Conservation (phyloP, 1,140 invertebrate species). For the Anagrus nilaparvatae region DNA sequence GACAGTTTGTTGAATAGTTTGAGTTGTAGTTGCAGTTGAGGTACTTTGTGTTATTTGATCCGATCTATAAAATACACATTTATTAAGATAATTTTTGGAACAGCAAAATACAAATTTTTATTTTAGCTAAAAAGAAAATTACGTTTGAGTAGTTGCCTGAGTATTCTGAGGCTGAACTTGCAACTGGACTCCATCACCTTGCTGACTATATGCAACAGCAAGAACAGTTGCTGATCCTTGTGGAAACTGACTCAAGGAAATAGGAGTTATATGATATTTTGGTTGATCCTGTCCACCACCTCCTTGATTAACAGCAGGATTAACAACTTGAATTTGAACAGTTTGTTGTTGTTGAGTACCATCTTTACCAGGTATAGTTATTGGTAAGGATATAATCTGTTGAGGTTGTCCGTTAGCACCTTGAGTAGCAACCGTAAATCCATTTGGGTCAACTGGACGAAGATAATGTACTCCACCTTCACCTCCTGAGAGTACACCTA, state of each 20-base stretch:
- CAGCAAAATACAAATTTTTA: background rate
- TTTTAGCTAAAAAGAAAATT: conserved; percentile 6
- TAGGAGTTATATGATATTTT: conserved; percentile 58
- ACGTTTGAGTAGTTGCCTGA: conserved; percentile 42
- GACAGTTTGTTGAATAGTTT: conserved; percentile 38
- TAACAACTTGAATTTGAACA: conserved; percentile 66
- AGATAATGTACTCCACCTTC: conserved; percentile 68
- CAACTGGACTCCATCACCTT: conserved; percentile 47
- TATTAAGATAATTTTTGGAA: background rate
- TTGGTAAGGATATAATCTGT: conserved; percentile 62
- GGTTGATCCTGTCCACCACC: conserved; percentile 48
- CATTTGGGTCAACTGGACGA: conserved; percentile 54
- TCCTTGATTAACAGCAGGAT: conserved; percentile 43
- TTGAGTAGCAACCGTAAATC: conserved; percentile 39
- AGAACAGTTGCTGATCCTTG: conserved; percentile 54
- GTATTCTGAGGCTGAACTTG: conserved; percentile 42
- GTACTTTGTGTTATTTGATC: conserved; percentile 41
- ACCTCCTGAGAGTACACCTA: conserved; percentile 47
- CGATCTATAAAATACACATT: conserved; percentile 23
- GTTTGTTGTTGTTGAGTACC: conserved; percentile 59
- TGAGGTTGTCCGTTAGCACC: conserved; percentile 43
- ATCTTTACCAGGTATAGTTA: conserved; percentile 64
- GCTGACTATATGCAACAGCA: conserved; percentile 58
- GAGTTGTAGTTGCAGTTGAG: conserved; percentile 36
- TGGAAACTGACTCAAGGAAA: conserved; percentile 46